Conservation (phyloP, 2,797 vertebrate genomes). For the Epinephelus coioides region DNA sequence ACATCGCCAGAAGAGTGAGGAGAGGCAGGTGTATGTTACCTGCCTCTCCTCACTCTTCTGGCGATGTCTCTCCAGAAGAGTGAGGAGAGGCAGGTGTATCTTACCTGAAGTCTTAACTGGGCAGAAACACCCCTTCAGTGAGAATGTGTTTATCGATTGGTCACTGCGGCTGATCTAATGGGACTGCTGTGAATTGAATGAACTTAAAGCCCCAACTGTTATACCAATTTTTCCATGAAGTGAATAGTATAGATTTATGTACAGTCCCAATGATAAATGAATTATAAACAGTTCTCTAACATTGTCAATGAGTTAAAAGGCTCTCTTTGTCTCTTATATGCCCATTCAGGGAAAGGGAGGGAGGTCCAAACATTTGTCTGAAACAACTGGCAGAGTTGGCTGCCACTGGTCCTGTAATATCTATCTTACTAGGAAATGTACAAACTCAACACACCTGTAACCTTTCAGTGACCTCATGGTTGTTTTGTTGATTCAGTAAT, state of each 20-base stretch:
- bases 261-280: neutral
- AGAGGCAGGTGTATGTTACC: neutral
- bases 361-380: neutral
- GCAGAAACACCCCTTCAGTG: neutral
- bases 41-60: too few species aligned
- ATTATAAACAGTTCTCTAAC: neutral
- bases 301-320: neutral
- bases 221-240: neutral
- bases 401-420: neutral
- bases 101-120: neutral
- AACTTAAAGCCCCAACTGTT: neutral
- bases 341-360: neutral
- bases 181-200: neutral
- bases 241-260: neutral
- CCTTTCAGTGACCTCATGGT: neutral
- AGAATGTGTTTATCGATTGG: neutral
- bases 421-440: neutral
- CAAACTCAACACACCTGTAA: neutral
- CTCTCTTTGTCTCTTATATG: neutral
- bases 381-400: too few species aligned
- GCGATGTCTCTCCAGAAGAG: too few species aligned
- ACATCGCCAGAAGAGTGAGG: neutral
- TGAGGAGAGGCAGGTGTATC: neutral
- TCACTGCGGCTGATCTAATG: neutral
- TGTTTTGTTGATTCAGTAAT: neutral